Conservation (phyloP, 2,113 vertebrate genomes). For the Cinclus mexicanus region DNA sequence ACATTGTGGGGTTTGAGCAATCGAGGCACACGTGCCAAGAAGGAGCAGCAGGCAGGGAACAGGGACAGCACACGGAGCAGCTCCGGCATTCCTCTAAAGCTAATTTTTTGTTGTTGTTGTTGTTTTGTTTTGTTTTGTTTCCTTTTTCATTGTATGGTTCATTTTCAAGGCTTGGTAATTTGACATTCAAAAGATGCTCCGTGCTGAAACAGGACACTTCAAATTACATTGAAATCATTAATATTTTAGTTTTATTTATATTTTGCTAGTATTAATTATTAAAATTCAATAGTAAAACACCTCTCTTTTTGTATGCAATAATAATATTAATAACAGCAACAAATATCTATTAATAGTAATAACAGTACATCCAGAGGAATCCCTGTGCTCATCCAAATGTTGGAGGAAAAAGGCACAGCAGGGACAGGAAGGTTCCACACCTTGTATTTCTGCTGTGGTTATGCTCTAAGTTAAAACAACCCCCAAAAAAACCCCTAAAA, state of each 20-base stretch:
- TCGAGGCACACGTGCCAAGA: neutral
- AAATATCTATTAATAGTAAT: neutral
- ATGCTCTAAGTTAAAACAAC: neutral
- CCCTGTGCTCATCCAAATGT: neutral
- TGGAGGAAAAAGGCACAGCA: neutral
- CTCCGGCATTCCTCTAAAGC: neutral
- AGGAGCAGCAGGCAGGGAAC: slow-evolving; percentile 18
- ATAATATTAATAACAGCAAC: neutral
- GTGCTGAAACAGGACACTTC: neutral
- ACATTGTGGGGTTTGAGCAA: neutral
- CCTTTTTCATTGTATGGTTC: neutral
- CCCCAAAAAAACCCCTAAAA: neutral
- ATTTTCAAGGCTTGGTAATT: neutral
- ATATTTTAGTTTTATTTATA: too few relatives aligned
- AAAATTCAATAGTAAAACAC: neutral
- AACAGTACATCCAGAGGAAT: neutral
- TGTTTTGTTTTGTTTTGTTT: neutral
- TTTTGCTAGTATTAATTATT: neutral
- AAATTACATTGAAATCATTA: fast-evolving
- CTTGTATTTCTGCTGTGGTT: neutral
- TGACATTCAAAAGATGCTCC: neutral
- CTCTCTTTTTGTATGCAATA: neutral
- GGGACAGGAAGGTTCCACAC: neutral
- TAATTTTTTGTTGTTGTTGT: neutral
- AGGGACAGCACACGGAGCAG: neutral